Percentiles rank a stretch among this genome's conserved stretches.
Evolutionary conservation across 2,888 invertebrate genomes (phyloP).

Genomic region (Villa cingulata): DNA sequence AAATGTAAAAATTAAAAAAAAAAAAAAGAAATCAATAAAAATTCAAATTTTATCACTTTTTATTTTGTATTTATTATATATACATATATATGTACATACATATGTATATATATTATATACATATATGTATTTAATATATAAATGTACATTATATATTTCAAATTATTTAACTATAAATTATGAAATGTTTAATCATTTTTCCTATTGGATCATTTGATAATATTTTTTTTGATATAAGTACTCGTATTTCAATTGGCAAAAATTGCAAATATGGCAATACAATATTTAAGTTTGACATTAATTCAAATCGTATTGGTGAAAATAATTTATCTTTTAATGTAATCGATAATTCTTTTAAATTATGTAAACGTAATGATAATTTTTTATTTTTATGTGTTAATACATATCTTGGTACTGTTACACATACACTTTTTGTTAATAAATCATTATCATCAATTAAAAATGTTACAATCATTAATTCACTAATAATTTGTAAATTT

Average conservation of each 20-base stretch:
- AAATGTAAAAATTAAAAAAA: too few species aligned
- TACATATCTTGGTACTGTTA: slow-evolving; percentile 29
- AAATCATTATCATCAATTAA: slow-evolving; percentile 19
- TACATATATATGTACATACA: too few species aligned
- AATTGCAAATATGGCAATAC: slow-evolving; percentile 33
- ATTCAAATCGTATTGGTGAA: slow-evolving; percentile 42
- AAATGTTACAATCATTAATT: slow-evolving; percentile 25
- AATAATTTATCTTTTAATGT: slow-evolving; percentile 42
- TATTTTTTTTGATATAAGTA: slow-evolving; percentile 21
- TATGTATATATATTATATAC: too few species aligned
- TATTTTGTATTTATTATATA: too few species aligned
- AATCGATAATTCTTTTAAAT: slow-evolving; percentile 37
- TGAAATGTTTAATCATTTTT: too few species aligned
- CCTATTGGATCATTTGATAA: too few species aligned
- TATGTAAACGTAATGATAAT: slow-evolving; percentile 23
- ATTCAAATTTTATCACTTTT: too few species aligned
- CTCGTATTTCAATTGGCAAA: slow-evolving; percentile 26
- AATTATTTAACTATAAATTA: too few species aligned
- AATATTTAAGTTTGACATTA: slow-evolving; percentile 32
- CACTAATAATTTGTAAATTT: slow-evolving; percentile 25
- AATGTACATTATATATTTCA: too few species aligned
- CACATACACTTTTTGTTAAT: slow-evolving; percentile 25
- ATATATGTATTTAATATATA: too few species aligned
- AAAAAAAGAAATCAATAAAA: too few species aligned
- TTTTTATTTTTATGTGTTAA: slow-evolving; percentile 21